phyloP scores from a whole-genome alignment of 2,888 invertebrate genomes.

The Lamellibrachia columna region DNA sequence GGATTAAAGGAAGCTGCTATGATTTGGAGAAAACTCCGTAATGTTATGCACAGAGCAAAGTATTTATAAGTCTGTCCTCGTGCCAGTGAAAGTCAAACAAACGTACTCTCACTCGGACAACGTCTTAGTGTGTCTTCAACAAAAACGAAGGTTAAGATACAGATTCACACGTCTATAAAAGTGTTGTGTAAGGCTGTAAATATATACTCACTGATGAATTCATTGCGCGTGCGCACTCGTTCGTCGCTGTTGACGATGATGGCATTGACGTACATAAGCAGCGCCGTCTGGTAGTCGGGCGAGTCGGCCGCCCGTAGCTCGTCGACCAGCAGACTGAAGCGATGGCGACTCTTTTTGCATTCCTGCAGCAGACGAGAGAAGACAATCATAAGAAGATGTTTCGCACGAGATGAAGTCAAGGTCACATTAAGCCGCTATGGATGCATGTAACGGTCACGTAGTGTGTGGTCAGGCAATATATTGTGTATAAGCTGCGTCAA shows the following conservation, averaged over 20 bases:
- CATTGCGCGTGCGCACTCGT: constrained; percentile 9
- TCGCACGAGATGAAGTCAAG: neutral
- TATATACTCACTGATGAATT: neutral
- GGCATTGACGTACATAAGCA: neutral
- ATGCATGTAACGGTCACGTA: too few relatives aligned
- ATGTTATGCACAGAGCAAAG: too few relatives aligned
- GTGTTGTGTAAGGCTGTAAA: neutral
- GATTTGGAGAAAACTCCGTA: too few relatives aligned
- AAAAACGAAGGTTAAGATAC: too few relatives aligned
- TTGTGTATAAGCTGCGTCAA: too few relatives aligned
- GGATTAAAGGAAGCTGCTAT: too few relatives aligned
- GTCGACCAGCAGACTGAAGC: neutral
- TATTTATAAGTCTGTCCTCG: too few relatives aligned
- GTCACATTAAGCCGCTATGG: neutral
- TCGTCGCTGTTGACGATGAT: constrained; percentile 11
- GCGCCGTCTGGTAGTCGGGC: neutral
- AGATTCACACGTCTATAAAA: neutral
- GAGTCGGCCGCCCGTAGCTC: neutral
- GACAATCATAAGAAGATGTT: neutral
- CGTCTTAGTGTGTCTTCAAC: too few relatives aligned
- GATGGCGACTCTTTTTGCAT: neutral
- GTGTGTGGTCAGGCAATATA: too few relatives aligned
- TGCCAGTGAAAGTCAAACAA: too few relatives aligned
- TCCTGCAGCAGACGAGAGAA: neutral
- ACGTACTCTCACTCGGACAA: too few relatives aligned